A percentile compares a stretch with the other conserved stretches of the same genome.
Evolutionary conservation across 1,140 invertebrate species (phyloP).

Genomic region (Aphidius gifuensis): DNA sequence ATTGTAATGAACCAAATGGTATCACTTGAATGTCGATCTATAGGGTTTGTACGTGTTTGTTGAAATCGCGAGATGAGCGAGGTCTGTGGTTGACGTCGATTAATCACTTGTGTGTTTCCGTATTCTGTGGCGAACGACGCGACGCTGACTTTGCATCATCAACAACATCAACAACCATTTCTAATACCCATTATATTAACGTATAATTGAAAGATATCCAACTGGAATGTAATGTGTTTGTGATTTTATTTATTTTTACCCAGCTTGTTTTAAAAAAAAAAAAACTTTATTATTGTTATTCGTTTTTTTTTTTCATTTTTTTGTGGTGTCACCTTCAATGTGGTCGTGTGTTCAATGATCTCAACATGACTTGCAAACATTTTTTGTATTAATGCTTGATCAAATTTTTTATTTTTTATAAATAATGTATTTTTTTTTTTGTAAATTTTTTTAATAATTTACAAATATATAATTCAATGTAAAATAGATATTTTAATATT

Average conservation of each 20-base stretch:
- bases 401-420: neutral
- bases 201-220: constrained; percentile 54
- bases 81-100: constrained; percentile 12
- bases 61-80: neutral
- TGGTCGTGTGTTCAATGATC: constrained; percentile 42
- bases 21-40: too few species aligned
- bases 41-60: too few species aligned
- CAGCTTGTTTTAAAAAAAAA: neutral
- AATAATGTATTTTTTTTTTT: too few species aligned
- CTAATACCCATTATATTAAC: constrained; percentile 3
- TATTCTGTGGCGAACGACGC: constrained; percentile 15
- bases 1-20: too few species aligned
- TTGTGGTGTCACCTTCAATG: neutral
- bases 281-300: neutral
- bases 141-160: neutral
- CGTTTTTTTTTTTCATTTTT: constrained; percentile 6
- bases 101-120: constrained; percentile 4
- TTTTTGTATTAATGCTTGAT: constrained; percentile 10
- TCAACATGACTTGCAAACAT: constrained; percentile 39
- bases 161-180: constrained; percentile 31
- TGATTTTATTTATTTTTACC: constrained; percentile 11
- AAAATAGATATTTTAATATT: too few species aligned
- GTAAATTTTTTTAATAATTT: too few species aligned
- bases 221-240: constrained; percentile 3
- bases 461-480: too few species aligned